Conservation (phyloP, 64 coral and sea anemone species). For the Montipora foliosa region DNA sequence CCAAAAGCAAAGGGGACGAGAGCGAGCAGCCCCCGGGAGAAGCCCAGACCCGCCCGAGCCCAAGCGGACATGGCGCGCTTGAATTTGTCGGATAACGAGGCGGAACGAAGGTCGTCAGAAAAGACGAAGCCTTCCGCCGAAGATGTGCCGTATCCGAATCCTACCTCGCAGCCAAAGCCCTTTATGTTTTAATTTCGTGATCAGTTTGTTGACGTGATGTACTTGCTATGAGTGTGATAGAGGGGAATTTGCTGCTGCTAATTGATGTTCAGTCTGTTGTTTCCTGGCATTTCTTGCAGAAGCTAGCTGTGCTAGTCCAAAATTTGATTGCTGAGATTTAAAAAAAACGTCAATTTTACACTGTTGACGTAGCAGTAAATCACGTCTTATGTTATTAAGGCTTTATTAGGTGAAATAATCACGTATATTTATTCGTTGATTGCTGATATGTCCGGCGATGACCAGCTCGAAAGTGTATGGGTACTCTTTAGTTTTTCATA, state of each 20-base stretch:
- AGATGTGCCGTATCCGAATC: conserved; percentile 20
- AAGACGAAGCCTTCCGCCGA: conserved; percentile 44
- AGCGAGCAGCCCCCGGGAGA: conserved; percentile 8
- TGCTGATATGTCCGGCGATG: no score
- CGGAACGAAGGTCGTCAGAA: conserved; percentile 15
- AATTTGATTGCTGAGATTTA: no score
- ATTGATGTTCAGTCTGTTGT: no score
- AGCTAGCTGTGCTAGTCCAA: no score
- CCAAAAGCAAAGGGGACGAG: conserved; percentile 37
- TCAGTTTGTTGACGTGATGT: neutral
- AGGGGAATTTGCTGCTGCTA: neutral
- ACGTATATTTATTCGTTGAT: no score
- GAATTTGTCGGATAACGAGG: conserved; percentile 41
- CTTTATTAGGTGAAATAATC: no score
- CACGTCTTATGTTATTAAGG: no score
- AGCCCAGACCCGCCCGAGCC: conserved; percentile 32
- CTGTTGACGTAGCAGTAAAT: no score
- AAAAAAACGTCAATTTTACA: no score
- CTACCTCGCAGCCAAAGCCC: conserved; percentile 21
- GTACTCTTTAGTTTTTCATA: no score
- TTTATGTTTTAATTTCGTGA: conserved; percentile 23
- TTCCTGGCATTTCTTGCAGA: no score
- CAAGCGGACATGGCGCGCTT: conserved; percentile 41
- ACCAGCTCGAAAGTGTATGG: no score
- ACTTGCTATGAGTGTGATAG: neutral